These are phyloP conservation scores for Drosophila varians DNA, from an alignment of 1,140 invertebrate species.

Conservation along the genomic window DNA sequence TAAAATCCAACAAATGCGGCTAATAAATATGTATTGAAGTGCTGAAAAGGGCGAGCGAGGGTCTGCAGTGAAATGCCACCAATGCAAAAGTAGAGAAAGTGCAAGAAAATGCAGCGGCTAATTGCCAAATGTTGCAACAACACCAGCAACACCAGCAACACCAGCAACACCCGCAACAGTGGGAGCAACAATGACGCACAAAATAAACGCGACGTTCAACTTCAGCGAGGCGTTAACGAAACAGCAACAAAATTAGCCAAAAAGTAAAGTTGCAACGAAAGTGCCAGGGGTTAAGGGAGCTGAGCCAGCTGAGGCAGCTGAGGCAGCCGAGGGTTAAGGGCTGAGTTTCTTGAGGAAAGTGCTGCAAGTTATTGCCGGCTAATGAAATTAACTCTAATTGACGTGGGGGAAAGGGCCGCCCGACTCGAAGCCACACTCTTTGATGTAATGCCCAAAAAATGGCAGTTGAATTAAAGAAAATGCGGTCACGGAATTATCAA, in stretches of 20 bases:
- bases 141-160: constrained; percentile 22
- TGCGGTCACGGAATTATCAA: constrained; percentile 2
- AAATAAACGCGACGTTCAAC: constrained; percentile 78
- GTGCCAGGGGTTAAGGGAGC: constrained; percentile 9
- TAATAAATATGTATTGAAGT: constrained; percentile 81
- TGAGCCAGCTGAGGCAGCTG: not conserved
- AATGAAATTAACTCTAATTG: constrained; percentile 81
- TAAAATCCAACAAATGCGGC: constrained; percentile 81
- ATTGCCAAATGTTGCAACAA: constrained; percentile 73
- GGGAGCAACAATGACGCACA: constrained; percentile 49
- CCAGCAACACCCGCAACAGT: constrained; percentile 9
- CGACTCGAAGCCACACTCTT: constrained; percentile 7
- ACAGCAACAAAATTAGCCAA: constrained; percentile 79
- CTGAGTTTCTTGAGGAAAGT: constrained; percentile 63
- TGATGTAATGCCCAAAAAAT: not conserved
- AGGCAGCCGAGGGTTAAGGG: no score
- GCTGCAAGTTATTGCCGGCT: constrained; percentile 77
- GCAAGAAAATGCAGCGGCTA: constrained; percentile 63
- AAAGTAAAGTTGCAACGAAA: constrained; percentile 55
- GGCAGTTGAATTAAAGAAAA: not conserved
- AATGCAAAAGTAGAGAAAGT: constrained; percentile 44
- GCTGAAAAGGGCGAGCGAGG: constrained; percentile 1
- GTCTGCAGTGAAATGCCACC: constrained; percentile 10
- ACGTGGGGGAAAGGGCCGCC: no score
- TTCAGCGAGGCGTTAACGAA: constrained; percentile 66